Evolutionary conservation across 35 echinoderm and acorn worm genomes (phyloP).

Genomic region (Anneissia japonica): DNA sequence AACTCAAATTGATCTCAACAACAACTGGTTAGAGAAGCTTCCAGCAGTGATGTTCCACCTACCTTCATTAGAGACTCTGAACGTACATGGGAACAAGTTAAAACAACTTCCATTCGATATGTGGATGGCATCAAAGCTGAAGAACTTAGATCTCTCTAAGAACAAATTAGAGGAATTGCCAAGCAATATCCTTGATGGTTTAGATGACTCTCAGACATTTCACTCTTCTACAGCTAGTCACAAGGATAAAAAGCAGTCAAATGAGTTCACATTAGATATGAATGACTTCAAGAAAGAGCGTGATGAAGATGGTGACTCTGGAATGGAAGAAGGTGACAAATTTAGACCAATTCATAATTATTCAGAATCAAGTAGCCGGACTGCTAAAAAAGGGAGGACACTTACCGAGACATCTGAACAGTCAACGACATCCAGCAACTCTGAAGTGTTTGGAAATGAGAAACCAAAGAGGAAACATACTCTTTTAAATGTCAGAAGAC

Average conservation of each 20-base stretch:
- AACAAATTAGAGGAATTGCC: constrained; percentile 78
- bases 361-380: neutral
- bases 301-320: neutral
- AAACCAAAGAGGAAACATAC: constrained; percentile 18
- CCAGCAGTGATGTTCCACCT: constrained; percentile 67
- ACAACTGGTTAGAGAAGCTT: constrained; percentile 50
- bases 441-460: constrained; percentile 16
- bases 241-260: neutral
- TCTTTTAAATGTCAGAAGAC: constrained; percentile 42
- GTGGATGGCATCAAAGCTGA: constrained; percentile 90
- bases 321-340: neutral
- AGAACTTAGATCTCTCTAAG: constrained; percentile 58
- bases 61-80: constrained; percentile 50
- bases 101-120: constrained; percentile 79
- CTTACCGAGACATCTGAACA: neutral
- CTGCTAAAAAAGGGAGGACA: neutral
- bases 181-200: neutral
- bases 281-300: neutral
- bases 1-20: constrained; percentile 48
- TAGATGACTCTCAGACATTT: neutral
- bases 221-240: neutral
- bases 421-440: constrained; percentile 18
- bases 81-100: constrained; percentile 48
- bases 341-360: neutral
- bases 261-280: neutral